These are phyloP conservation scores for Chlorops oryzae DNA, from an alignment of 1,140 invertebrate species.

Conservation along the genomic window DNA sequence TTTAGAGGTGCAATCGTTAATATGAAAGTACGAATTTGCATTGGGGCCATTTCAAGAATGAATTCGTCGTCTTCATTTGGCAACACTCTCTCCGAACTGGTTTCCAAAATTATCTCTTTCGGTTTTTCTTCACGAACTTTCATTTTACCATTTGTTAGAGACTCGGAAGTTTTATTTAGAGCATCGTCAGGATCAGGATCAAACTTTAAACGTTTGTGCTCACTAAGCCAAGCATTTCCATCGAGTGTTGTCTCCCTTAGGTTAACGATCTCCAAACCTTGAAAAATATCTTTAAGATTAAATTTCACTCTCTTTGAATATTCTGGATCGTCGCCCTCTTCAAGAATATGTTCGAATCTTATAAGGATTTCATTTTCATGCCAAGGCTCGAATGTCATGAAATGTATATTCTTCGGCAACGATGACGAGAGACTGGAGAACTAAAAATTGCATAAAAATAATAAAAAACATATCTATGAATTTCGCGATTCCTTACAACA, in stretches of 20 bases:
- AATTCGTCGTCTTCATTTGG: slow-evolving; percentile 19
- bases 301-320: slow-evolving; percentile 53
- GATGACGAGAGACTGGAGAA: slow-evolving; percentile 45
- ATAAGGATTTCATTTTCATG: slow-evolving; percentile 62
- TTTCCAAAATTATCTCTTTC: not conserved
- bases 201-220: slow-evolving; percentile 27
- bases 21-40: slow-evolving; percentile 41
- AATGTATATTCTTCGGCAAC: slow-evolving; percentile 72
- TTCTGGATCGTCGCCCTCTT: slow-evolving; percentile 60
- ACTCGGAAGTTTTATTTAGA: slow-evolving; percentile 7
- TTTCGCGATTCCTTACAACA: slow-evolving; percentile 16
- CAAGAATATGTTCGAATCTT: slow-evolving; percentile 82
- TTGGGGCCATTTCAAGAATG: slow-evolving; percentile 33
- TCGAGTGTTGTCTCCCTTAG: slow-evolving; percentile 40
- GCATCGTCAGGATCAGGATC: slow-evolving; percentile 17
- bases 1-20: too few species aligned
- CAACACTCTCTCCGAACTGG: not conserved
- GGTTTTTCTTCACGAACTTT: slow-evolving; percentile 8
- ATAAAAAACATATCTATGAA: slow-evolving; percentile 1
- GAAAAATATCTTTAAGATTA: slow-evolving; percentile 49
- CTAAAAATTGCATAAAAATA: slow-evolving; percentile 10
- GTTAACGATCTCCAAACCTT: slow-evolving; percentile 26
- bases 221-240: slow-evolving; percentile 25
- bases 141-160: slow-evolving; percentile 1
- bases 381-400: slow-evolving; percentile 86